Evolutionary conservation across 2,113 vertebrate species (phyloP), one percentile per base, ranked within the genome.

Genomic region (Ancistrus triradiatus): DNA sequence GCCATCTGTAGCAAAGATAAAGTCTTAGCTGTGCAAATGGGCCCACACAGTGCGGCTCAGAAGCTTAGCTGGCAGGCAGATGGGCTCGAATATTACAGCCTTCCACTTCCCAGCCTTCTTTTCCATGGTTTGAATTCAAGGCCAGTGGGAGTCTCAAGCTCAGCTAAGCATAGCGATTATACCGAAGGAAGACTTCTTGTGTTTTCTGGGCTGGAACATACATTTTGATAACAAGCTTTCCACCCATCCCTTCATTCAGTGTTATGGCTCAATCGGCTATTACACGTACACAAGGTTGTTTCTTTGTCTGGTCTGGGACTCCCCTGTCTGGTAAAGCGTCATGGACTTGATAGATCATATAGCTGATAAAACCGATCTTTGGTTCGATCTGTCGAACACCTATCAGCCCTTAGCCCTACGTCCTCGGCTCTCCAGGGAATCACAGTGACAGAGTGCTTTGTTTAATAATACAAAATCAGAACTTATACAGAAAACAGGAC

Each of bases 51-150:
- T n/a, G 27, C 13, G 9, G 51, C 11, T 14, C 53, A 46, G 24
- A 59, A 17, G 15, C 22, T 24, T 35, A 56, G 58, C 22, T 38
- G 58, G 57, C 63, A 65, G 35, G 31, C 44, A 63, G 68, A 75
- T 63, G 33, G 55, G 68, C 42, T 53, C 15, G 58, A 18, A 46
- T 13, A 59, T 53, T 59, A 59, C 33, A 56, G 73, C 50, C 56
- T 27, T 43, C 8, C 35, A 14, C 3, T 33, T 43, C 13, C 15
- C 18, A 1, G 47, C 11, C 18, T 50, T 25, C 3, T 7, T 18
- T 37, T 49, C 2, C 44, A 15, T 43, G 11, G 2, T n/a, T 24
- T 9, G 21, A 66, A 19, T 43, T 11, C 1, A 7, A 35, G 35
- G 11, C 24, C 11, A n/a, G 48, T 4, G 18, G 35, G 24, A 40